Conservation (phyloP, 2,113 vertebrate genomes). For the Pyrgilauda ruficollis region DNA sequence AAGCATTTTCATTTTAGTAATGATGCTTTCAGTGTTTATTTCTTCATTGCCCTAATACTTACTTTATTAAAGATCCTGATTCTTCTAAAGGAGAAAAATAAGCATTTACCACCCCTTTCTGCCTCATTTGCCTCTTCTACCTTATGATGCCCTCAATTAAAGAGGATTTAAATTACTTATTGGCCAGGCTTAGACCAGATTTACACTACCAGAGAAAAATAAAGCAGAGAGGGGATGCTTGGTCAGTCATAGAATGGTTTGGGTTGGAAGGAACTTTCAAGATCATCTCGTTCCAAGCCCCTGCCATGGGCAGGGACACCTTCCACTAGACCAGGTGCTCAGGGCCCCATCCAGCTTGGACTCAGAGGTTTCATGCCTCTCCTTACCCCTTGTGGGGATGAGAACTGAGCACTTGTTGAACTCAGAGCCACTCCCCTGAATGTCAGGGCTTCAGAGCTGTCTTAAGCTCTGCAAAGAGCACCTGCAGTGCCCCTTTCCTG, state of each 20-base stretch:
- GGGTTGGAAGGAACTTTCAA: neutral
- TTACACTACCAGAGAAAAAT: neutral
- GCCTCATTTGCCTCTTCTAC: neutral
- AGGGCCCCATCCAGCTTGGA: neutral
- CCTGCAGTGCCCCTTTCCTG: neutral
- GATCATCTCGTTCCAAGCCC: neutral
- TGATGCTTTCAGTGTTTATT: constrained; percentile 18
- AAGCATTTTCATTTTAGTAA: constrained; percentile 40
- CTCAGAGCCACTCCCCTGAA: neutral
- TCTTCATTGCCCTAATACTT: constrained; percentile 25
- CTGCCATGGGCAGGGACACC: neutral
- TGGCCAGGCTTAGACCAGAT: neutral
- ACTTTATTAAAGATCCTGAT: constrained; percentile 11
- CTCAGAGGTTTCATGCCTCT: neutral
- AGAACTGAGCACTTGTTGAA: neutral
- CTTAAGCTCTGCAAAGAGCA: neutral
- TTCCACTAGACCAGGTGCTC: neutral
- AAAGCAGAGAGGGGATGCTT: neutral
- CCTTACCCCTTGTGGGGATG: neutral
- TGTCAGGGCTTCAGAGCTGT: neutral
- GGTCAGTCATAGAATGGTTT: neutral
- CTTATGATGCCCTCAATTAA: neutral
- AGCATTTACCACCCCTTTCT: constrained; percentile 4
- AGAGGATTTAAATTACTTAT: neutral
- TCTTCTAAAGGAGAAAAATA: constrained; percentile 4